Evolutionary conservation across 1,140 invertebrate species (phyloP).

Genomic region (Scaptomyza montana): DNA sequence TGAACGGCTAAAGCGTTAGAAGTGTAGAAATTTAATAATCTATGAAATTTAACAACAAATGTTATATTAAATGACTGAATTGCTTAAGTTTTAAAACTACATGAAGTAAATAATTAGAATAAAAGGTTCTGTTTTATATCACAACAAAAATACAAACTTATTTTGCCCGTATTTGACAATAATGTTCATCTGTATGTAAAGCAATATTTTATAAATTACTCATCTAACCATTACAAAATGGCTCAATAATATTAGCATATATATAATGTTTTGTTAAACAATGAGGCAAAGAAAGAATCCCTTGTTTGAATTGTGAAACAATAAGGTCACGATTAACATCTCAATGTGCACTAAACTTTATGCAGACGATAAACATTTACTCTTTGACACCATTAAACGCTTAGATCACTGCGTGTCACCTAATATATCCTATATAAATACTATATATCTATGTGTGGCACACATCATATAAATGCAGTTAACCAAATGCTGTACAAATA

Average conservation of each 20-base stretch:
- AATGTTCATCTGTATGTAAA: too few species aligned
- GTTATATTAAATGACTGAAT: too few species aligned
- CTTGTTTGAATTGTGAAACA: slow-evolving; percentile 5
- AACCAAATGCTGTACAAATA: slow-evolving; percentile 62
- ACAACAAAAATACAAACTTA: too few species aligned
- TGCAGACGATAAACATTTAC: slow-evolving; percentile 53
- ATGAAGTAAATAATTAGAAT: too few species aligned
- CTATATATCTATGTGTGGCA: slow-evolving; percentile 6
- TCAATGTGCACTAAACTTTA: slow-evolving; percentile 37
- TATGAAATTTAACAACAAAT: too few species aligned
- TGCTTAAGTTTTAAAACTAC: too few species aligned
- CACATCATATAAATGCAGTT: slow-evolving; percentile 69
- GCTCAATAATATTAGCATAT: slow-evolving; percentile 1
- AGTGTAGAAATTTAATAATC: not conserved
- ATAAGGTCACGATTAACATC: slow-evolving; percentile 42
- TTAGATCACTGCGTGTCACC: slow-evolving; percentile 25
- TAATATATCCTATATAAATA: slow-evolving; percentile 53
- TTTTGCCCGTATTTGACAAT: too few species aligned
- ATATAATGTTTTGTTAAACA: not conserved
- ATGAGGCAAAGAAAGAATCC: not conserved
- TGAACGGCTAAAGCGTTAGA: not conserved
- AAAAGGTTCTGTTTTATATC: too few species aligned
- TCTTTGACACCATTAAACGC: slow-evolving; percentile 51
- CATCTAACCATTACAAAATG: not conserved
- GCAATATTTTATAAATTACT: not conserved